Conservation (phyloP, 1,140 invertebrate genomes). For the Linepithema humile region DNA sequence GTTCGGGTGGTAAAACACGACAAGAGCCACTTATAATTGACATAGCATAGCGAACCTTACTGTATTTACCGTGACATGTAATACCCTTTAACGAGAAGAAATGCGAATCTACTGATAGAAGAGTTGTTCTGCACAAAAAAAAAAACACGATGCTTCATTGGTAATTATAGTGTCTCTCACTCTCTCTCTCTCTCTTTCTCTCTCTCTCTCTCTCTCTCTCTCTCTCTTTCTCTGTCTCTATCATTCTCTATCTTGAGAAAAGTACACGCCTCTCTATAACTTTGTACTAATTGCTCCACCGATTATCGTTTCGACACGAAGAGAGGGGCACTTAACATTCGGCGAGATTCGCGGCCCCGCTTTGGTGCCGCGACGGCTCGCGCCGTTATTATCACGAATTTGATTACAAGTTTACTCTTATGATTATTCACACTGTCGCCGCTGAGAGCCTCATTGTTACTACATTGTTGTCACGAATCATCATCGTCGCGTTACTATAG, state of each 20-base stretch:
- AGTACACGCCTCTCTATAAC: slow-evolving; percentile 61
- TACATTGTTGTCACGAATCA: slow-evolving; percentile 68
- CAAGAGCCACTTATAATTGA: slow-evolving; percentile 74
- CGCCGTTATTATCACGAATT: slow-evolving; percentile 49
- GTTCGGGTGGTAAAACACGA: slow-evolving; percentile 27
- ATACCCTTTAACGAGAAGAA: slow-evolving; percentile 77
- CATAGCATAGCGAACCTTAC: slow-evolving; percentile 80
- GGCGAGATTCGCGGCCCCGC: not conserved
- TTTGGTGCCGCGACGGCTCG: slow-evolving; percentile 14
- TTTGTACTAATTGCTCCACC: slow-evolving; percentile 57
- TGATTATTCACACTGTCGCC: slow-evolving; percentile 48
- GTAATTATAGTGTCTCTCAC: slow-evolving; percentile 80
- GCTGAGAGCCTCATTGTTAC: slow-evolving; percentile 65
- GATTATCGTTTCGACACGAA: slow-evolving; percentile 36
- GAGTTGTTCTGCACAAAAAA: slow-evolving; percentile 82
- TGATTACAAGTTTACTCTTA: slow-evolving; percentile 1
- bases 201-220: slow-evolving; percentile 21
- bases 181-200: slow-evolving; percentile 50
- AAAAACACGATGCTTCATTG: slow-evolving; percentile 79
- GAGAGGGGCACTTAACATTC: slow-evolving; percentile 13
- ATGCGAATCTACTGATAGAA: slow-evolving; percentile 74
- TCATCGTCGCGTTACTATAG: slow-evolving; percentile 62
- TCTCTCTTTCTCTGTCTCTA: not conserved
- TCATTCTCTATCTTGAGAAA: slow-evolving; percentile 50
- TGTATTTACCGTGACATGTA: slow-evolving; percentile 83